Percentiles rank a stretch among this genome's conserved stretches.
These are phyloP conservation scores for Euplexia lucipara DNA, from an alignment of 2,888 invertebrate species.

Conservation along the genomic window DNA sequence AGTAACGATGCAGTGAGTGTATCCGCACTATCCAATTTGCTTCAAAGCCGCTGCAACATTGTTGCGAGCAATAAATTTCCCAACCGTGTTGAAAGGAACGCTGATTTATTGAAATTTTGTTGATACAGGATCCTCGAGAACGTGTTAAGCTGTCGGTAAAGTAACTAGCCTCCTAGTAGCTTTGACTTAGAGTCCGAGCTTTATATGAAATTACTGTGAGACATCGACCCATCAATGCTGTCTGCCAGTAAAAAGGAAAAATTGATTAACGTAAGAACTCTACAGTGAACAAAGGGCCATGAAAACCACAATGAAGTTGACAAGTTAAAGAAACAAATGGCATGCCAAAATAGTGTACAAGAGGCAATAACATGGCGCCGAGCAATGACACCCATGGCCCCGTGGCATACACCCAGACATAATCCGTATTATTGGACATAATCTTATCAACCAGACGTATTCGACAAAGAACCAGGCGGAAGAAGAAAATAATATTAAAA, in stretches of 20 bases:
- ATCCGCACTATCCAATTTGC: slow-evolving; percentile 58
- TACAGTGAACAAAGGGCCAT: not conserved
- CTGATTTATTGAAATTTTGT: slow-evolving; percentile 62
- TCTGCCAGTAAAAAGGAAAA: not conserved
- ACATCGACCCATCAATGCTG: not conserved
- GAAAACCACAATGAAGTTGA: slow-evolving; percentile 16
- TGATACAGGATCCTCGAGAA: slow-evolving; percentile 44
- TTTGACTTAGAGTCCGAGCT: slow-evolving; percentile 2
- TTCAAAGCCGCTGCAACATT: slow-evolving; percentile 59
- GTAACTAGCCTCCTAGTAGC: slow-evolving; percentile 33
- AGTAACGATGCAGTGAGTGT: slow-evolving; percentile 34
- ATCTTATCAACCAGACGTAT: slow-evolving; percentile 73
- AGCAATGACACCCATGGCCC: slow-evolving; percentile 39
- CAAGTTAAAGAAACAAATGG: slow-evolving; percentile 26
- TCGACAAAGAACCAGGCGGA: slow-evolving; percentile 73
- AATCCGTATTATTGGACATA: slow-evolving; percentile 60
- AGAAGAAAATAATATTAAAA: slow-evolving; percentile 73
- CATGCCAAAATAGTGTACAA: slow-evolving; percentile 32
- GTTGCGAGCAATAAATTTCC: slow-evolving; percentile 63
- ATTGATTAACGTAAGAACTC: not conserved
- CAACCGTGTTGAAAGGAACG: slow-evolving; percentile 58
- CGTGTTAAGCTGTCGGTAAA: slow-evolving; percentile 47
- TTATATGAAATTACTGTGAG: slow-evolving; percentile 4
- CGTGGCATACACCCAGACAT: slow-evolving; percentile 48
- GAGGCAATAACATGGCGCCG: slow-evolving; percentile 35